These are phyloP conservation scores for Aix galericulata DNA, from an alignment of 2,113 vertebrate species.

Conservation along the genomic window DNA sequence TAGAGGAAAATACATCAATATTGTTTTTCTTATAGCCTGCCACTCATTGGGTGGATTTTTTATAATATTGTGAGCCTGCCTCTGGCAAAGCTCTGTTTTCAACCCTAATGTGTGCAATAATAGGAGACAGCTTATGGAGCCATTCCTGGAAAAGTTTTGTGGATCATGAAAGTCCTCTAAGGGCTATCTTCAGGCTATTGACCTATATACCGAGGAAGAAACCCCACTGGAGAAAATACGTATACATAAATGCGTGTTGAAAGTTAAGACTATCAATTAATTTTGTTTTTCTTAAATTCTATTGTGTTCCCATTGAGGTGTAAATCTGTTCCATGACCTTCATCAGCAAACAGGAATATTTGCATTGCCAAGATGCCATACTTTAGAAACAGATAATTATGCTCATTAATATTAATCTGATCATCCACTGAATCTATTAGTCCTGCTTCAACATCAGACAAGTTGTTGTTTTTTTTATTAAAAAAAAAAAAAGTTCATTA, in stretches of 20 bases:
- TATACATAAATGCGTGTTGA: background rate
- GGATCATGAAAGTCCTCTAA: background rate
- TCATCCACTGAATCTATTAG: background rate
- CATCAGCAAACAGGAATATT: background rate
- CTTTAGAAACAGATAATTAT: background rate
- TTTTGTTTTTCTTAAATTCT: background rate
- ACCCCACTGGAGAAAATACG: accelerated
- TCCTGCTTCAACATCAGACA: background rate
- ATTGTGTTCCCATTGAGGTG: background rate
- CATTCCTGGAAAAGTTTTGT: constrained; percentile 14
- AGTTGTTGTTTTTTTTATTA: background rate
- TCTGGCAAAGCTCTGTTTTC: background rate
- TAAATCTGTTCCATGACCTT: background rate
- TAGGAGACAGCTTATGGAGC: background rate
- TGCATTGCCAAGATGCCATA: background rate
- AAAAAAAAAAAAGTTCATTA: background rate
- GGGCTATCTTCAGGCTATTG: background rate
- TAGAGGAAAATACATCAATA: constrained; percentile 23
- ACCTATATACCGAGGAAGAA: accelerated
- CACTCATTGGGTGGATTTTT: background rate
- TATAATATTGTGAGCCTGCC: constrained; percentile 8
- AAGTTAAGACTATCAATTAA: background rate
- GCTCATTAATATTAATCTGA: constrained; percentile 10
- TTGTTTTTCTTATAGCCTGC: constrained; percentile 30
- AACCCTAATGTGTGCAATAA: background rate